These are phyloP conservation scores for Notodonta dromedarius DNA, from an alignment of 2,888 invertebrate genomes.

Conservation along the genomic window DNA sequence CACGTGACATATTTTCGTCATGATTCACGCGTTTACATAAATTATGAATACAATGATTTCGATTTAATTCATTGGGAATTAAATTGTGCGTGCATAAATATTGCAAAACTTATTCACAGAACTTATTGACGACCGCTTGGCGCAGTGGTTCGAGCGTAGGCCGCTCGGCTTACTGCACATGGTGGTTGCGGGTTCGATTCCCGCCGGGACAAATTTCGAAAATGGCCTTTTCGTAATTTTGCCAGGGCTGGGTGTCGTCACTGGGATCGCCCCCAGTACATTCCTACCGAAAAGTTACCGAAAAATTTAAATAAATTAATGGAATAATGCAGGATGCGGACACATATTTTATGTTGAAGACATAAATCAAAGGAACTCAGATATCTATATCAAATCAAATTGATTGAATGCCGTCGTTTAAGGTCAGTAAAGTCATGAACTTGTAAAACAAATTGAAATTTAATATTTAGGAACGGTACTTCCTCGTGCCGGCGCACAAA, in stretches of 20 bases:
- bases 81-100: not conserved
- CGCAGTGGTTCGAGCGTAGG: no score
- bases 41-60: not conserved
- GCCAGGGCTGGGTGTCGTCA: no score
- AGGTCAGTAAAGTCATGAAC: constrained; percentile 56
- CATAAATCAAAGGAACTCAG: constrained; percentile 1
- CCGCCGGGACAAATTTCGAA: no score
- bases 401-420: constrained; percentile 33
- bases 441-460: constrained; percentile 46
- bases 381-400: constrained; percentile 6
- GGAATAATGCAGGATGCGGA: not conserved
- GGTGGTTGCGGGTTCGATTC: no score
- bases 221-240: no score
- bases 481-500: constrained; percentile 41
- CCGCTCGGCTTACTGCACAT: no score
- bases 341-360: not conserved
- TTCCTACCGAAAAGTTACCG: no score
- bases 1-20: not conserved
- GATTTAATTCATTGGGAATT: not conserved
- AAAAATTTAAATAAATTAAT: no score
- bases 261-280: no score
- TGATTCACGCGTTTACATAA: constrained; percentile 5
- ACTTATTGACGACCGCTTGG: no score
- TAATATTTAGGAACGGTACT: constrained; percentile 43
- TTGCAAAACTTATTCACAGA: no score